Base-by-base conservation (phyloP, 2,888 invertebrate genomes). In the Byasa hedistus region DNA sequence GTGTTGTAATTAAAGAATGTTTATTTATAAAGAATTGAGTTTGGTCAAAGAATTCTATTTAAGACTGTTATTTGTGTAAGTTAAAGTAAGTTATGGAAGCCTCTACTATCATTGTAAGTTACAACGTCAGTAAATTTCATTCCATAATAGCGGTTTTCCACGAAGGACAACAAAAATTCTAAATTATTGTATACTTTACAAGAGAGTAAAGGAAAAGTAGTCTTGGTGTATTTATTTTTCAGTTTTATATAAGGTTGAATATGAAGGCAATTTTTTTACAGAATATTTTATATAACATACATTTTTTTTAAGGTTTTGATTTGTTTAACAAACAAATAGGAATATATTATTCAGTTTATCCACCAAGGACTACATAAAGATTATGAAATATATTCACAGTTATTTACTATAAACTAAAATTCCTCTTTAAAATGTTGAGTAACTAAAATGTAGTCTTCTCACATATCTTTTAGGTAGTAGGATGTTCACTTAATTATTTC, bases 91-190 rank as follows among this genome's bases (percentile, higher is more conserved):
- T 54, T 58, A 52, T 54, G 24, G 57, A 58, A 64, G 52, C 23
- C 23, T 58, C 52, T 24, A 52, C 39, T 52, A 39, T 58, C 57
- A 52, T 21, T 23, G 58, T 32, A 58, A 64, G 58, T 58, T 36
- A 64, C 36, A 58, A 44, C 54, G 36, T 7, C 39, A 32, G 52
- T 64, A 64, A 64, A 64, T 64, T 64, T 64, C 54, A 58, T 64
- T 54, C 48, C 36, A 58, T 58, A 64, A 58, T 58, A 23, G 54
- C 64, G 17, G 23, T 54, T 57, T 27, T 36, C 54, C 58, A 58
- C 57, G 64, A 57, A 64, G 57, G 52, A 52, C 39, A 52, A 64
- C 64, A 58, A 64, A 64, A 64, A 58, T 58, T 64, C 58, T 54
- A 39, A 58, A 58, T 58, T 54, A 58, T 64, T 64, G 39, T 23